Conservation (phyloP, 2,113 vertebrate species). For the Calonectris borealis region DNA sequence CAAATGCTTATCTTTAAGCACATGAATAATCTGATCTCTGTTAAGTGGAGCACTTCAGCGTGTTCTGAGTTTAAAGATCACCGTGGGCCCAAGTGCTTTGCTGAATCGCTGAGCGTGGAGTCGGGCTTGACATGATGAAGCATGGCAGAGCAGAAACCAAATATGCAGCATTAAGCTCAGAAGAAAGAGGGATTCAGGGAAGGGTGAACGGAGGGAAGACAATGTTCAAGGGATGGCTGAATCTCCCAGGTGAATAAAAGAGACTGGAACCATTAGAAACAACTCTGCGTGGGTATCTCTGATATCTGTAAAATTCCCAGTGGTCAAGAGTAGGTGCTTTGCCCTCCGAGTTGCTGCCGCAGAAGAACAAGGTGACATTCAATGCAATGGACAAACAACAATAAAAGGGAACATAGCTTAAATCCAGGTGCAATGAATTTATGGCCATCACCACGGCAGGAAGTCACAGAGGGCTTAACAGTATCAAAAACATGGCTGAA, state of each 20-base stretch:
- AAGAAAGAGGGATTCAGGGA: background rate
- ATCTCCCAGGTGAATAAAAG: background rate
- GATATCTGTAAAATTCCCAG: background rate
- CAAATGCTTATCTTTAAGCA: conserved; percentile 42
- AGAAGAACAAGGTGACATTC: background rate
- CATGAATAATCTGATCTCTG: conserved; percentile 49
- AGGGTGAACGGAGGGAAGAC: background rate
- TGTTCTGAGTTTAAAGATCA: conserved; percentile 34
- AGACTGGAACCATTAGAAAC: background rate
- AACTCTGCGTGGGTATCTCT: background rate
- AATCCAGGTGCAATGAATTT: background rate
- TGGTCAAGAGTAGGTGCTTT: background rate
- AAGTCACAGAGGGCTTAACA: background rate
- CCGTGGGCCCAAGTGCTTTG: background rate
- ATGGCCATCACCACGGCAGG: background rate
- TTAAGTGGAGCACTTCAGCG: conserved; percentile 25
- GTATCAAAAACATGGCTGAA: background rate
- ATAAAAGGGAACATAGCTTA: background rate
- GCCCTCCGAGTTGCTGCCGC: background rate
- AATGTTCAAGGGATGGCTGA: background rate
- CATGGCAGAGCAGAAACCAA: background rate
- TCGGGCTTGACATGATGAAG: background rate
- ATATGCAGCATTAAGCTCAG: background rate
- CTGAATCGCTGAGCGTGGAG: background rate
- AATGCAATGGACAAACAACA: background rate